Base-by-base conservation (phyloP, 1,140 invertebrate genomes). In the Drepana arcuata region DNA sequence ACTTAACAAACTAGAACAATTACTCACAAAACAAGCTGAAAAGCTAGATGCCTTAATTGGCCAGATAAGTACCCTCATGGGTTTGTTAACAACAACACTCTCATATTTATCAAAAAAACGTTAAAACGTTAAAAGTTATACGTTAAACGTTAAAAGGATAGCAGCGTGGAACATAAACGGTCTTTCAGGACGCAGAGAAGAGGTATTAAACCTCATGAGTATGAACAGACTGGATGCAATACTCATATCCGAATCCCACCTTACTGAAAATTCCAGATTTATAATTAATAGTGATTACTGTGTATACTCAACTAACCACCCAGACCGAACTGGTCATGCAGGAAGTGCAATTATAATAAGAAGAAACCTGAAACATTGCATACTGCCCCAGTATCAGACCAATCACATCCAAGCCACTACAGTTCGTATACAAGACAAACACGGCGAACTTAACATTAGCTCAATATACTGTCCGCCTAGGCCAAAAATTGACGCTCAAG, bases 381-480 rank as follows among this genome's bases (percentile, higher is more conserved):
- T 16, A 15, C 4, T 45, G 7, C 37, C 26, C 7, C 7, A 34
- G 7, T 48, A 21, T 29, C 32, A 14, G 29, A 45, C 24, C 13
- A 9, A 33, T 5, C 34, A 48, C 11, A 37, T 54, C 7, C 41
- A 48, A 26, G 45, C 50, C 0, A 54, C 50, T 2, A 30, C 41
- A 0, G 30, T 48, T 10, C 14, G 2, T 7, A 12, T 46, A 5
- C 29, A 48, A 21, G 38, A 41, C 9, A 45, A 15, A 23, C 13
- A 1, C 32, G 41, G 48, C 3, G 1, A 28, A 4, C 7, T 52
- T 7, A 52, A 42, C 9, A 6, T 60, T 7, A 40, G 41, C 5
- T 14, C 57, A 16, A 24, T 57, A 15, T 56, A 61, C 18, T 48
- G 49, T 16, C 49, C 49, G 7, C 53, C 53, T 7, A 50, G 28